Evolutionary conservation across 2,113 vertebrate genomes (phyloP), one percentile per base, ranked within the genome.

Genomic region (Archilochus colubris): DNA sequence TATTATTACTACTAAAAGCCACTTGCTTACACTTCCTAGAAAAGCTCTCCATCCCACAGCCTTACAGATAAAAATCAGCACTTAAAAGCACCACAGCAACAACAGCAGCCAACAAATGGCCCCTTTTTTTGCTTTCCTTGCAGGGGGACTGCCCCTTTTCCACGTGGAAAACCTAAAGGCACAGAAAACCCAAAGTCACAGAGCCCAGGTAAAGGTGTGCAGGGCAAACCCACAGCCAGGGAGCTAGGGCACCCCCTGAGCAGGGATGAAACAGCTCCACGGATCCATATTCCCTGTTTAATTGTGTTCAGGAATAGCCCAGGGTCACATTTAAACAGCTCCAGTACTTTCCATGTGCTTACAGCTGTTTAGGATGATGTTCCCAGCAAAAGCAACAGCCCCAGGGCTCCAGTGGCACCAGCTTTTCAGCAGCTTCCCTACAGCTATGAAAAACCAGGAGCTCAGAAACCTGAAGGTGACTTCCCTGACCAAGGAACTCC

Each of bases 311-410:
- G 21, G 46, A 88, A 50, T 4, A 86, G 57, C 61, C 62, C 44
- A 15, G 23, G 67, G 43, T 83, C 83, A 61, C 3, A 0, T 53
- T 86, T 38, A 73, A 58, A 54, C 1, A 62, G 46, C 14, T 12
- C 4, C 1, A 73, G n/a, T 24, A 62, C 89, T 85, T 91, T 91
- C 86, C 81, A 38, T 81, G 86, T 30, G 80, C 84, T 85, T 89
- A 68, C 4, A 59, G 70, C 4, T 86, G 74, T 93, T 95, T 89
- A 85, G 63, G 76, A 86, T 63, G 70, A 89, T 84, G 72, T 40
- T 55, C 81, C 54, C 30, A 63, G 88, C 67, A 95, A 87, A 86
- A 66, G 15, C 6, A 46, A 68, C 43, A 43, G 46, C 58, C 64
- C 77, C 58, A 86, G 78, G 23, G 80, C 57, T 38, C n/a, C 23